Percentiles rank a stretch among this genome's conserved stretches.
phyloP scores from a whole-genome alignment of 2,888 invertebrate species.

The Chloroclystis v-ata region DNA sequence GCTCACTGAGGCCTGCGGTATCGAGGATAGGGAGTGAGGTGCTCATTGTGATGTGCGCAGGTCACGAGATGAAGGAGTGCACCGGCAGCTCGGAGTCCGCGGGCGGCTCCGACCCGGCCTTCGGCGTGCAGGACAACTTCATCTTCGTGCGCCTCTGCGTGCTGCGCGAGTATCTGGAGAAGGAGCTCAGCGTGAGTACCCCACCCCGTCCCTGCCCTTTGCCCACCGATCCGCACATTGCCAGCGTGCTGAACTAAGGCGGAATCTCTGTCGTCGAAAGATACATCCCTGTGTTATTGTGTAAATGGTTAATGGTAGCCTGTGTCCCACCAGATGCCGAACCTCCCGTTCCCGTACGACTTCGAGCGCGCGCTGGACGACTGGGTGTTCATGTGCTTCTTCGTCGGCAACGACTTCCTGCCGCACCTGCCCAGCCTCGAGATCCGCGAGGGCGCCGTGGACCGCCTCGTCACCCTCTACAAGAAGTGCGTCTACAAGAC shows the following conservation, averaged over 20 bases:
- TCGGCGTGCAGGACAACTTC: slow-evolving; percentile 88
- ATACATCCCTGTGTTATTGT: no score
- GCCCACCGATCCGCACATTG: no score
- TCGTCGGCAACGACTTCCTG: slow-evolving; percentile 99
- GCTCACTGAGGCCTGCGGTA: no score
- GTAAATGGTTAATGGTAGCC: no score
- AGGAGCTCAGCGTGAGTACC: slow-evolving; percentile 80
- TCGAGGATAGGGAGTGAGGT: no score
- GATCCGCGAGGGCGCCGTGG: slow-evolving; percentile 98
- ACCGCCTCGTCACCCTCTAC: slow-evolving; percentile 93
- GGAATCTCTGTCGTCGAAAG: no score
- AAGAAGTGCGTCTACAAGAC: slow-evolving; percentile 96
- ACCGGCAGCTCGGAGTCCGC: slow-evolving; percentile 82
- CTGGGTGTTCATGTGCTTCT: slow-evolving; percentile 99
- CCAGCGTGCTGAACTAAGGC: no score
- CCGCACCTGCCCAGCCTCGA: slow-evolving; percentile 98
- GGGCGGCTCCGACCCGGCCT: slow-evolving; percentile 78
- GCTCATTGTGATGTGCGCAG: no score
- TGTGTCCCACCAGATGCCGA: slow-evolving; percentile 82
- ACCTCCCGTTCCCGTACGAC: slow-evolving; percentile 94
- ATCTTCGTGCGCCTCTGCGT: slow-evolving; percentile 96
- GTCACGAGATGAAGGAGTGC: slow-evolving; percentile 97
- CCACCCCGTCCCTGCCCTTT: no score
- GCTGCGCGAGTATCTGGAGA: slow-evolving; percentile 94
- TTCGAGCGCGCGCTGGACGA: slow-evolving; percentile 98